phyloP scores from a whole-genome alignment of 2,888 invertebrate genomes.

The Leptopilina drosophilae region DNA sequence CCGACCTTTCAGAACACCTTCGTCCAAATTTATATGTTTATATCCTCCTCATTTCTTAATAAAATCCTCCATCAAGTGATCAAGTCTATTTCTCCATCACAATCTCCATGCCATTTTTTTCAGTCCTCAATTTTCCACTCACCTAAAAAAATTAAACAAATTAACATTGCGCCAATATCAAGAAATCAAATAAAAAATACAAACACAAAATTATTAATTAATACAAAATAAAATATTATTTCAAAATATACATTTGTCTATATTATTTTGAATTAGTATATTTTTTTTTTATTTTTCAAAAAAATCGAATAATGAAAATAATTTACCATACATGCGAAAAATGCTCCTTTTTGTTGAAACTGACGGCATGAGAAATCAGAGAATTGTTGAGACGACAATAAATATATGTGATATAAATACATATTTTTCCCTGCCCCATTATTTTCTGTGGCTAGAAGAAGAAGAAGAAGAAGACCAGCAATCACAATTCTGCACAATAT shows the following conservation, averaged over 20 bases:
- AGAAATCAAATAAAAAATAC: no score
- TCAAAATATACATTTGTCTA: no score
- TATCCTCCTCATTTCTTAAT: no score
- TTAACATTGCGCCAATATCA: no score
- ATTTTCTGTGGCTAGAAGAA: constrained; percentile 53
- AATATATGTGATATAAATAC: constrained; percentile 56
- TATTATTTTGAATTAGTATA: no score
- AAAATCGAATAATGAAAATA: no score
- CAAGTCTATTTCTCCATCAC: not conserved
- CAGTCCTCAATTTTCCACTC: not conserved
- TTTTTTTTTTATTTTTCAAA: no score
- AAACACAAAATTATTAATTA: no score
- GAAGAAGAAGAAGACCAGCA: constrained; percentile 61
- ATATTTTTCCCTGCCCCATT: constrained; percentile 46
- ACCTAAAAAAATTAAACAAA: not conserved
- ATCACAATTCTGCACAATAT: constrained; percentile 59
- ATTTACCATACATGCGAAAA: constrained; percentile 24
- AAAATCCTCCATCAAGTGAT: not conserved
- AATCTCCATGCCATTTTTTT: not conserved
- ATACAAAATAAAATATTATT: no score
- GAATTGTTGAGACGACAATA: constrained; percentile 59
- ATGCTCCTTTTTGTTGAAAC: constrained; percentile 53
- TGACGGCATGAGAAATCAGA: constrained; percentile 65
- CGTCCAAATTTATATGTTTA: constrained; percentile 26
- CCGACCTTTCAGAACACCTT: constrained; percentile 46